Base-by-base conservation (phyloP, 2,888 invertebrate species). In the Ariolimax columbianus region DNA sequence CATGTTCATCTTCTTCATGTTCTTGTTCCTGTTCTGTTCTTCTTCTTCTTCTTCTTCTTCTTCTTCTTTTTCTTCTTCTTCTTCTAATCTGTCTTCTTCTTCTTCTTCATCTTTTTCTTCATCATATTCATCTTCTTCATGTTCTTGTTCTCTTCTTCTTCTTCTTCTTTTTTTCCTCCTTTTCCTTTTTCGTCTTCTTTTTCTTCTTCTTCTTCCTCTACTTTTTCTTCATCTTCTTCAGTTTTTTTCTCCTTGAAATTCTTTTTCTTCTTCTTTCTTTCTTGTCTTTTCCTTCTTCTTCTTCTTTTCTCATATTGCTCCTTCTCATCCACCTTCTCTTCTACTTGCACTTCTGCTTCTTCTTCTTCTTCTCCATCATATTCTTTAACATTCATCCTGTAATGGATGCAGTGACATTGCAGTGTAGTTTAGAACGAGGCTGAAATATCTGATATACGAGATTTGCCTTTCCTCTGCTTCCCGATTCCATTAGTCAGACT, bases 101-200 rank as follows among this genome's bases (percentile, higher is more conserved):
- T 55, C 43, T 51, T 38, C 30, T 30, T 59, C 26, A n/a, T n/a
- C n/a, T n/a, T n/a, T n/a, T n/a, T 55, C 30, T 51, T 63, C 30
- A 30, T 81, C 51, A 47, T 33, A 70, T 51, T n/a, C n/a, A n/a
- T n/a, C n/a, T n/a, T n/a, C n/a, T n/a, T n/a, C n/a, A n/a, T n/a
- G n/a, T n/a, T n/a, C 51, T 51, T 51, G 33, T 81, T 68, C 51
- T 63, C n/a, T 36, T 81, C 72, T 72, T 40, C 40, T 40, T 72
- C 72, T 81, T 43, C 30, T 19, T 33, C 36, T 36, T 40, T 11
- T 73, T 40, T 73, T 36, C 38, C 36, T 26, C 36, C n/a, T n/a
- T n/a, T n/a, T n/a, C n/a, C n/a, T n/a, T n/a, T n/a, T n/a, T n/a
- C n/a, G n/a, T n/a, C n/a, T 33, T 73, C 26, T 36, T 47, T 47